Conservation (phyloP, 2,888 invertebrate genomes). For the Oegoconia quadripuncta region DNA sequence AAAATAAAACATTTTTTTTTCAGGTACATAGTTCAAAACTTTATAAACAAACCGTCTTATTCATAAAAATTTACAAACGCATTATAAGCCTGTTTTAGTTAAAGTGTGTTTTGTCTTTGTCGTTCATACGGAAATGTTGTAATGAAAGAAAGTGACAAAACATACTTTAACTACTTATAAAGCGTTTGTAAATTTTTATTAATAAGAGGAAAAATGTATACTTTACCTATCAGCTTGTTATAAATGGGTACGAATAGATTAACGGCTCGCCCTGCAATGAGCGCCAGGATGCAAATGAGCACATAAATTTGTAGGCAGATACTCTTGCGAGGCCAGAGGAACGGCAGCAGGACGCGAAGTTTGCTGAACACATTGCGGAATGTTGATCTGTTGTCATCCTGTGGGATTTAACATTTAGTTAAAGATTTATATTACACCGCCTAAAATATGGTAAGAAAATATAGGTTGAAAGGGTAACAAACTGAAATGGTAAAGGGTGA, state of each 20-base stretch:
- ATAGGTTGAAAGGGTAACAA: not conserved
- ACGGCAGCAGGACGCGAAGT: conserved; percentile 89
- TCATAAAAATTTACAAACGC: too few relatives aligned
- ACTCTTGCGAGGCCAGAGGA: conserved; percentile 95
- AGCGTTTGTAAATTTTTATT: too few relatives aligned
- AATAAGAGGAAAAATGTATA: not conserved
- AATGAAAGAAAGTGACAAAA: too few relatives aligned
- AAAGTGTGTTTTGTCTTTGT: too few relatives aligned
- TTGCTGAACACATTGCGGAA: conserved; percentile 90
- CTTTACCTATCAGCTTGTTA: conserved; percentile 92
- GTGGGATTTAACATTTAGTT: conserved; percentile 16
- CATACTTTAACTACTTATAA: too few relatives aligned
- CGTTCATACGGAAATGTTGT: too few relatives aligned
- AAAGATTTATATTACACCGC: not conserved
- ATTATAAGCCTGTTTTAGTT: too few relatives aligned
- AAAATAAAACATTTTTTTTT: too few relatives aligned
- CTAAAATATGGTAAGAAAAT: not conserved
- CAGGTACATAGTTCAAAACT: too few relatives aligned
- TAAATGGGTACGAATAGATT: conserved; percentile 97
- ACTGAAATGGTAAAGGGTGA: too few relatives aligned
- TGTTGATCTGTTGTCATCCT: conserved; percentile 84
- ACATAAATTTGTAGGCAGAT: conserved; percentile 88
- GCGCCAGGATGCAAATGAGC: conserved; percentile 86
- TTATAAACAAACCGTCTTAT: too few relatives aligned
- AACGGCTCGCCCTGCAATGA: conserved; percentile 89